phyloP scores from a whole-genome alignment of 2,113 vertebrate genomes.

The Rhea americana region DNA sequence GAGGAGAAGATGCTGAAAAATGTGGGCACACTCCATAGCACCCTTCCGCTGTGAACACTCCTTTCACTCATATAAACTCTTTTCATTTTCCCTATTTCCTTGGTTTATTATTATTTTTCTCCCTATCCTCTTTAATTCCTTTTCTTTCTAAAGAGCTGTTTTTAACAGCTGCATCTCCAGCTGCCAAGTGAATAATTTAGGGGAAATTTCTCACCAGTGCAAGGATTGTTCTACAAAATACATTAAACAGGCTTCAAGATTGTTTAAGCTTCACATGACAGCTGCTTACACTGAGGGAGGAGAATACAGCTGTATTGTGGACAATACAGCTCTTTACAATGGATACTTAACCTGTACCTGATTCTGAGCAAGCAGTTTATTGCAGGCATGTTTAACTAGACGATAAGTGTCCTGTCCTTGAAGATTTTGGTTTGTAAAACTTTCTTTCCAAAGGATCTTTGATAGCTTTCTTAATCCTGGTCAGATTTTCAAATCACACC shows the following conservation, averaged over 20 bases:
- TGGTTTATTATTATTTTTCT: slow-evolving; percentile 56
- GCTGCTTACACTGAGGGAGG: slow-evolving; percentile 2
- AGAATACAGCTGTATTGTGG: slow-evolving; percentile 35
- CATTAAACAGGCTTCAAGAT: slow-evolving; percentile 48
- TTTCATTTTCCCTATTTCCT: slow-evolving; percentile 23
- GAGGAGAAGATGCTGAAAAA: slow-evolving; percentile 36
- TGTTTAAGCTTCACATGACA: slow-evolving; percentile 35
- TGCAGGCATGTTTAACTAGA: not conserved
- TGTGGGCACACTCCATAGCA: slow-evolving; percentile 8
- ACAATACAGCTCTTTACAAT: not conserved
- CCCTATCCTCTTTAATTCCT: slow-evolving; percentile 51
- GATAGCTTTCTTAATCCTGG: not conserved
- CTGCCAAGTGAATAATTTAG: slow-evolving; percentile 67
- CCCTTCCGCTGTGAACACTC: not conserved
- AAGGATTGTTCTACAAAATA: slow-evolving; percentile 62
- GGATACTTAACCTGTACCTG: not conserved
- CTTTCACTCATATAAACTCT: not conserved
- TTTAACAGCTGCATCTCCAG: slow-evolving; percentile 65
- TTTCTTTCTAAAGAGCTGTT: slow-evolving; percentile 60
- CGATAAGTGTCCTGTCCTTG: slow-evolving; percentile 4
- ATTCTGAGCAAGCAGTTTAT: not conserved
- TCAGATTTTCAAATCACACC: not conserved
- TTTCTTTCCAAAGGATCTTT: slow-evolving; percentile 21
- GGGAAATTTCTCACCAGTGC: slow-evolving; percentile 54
- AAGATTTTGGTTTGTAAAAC: not conserved